A percentile compares a stretch with the other conserved stretches of the same genome.
Evolutionary conservation across 2,113 vertebrate species (phyloP).

Genomic region (Leucopternis melanops): DNA sequence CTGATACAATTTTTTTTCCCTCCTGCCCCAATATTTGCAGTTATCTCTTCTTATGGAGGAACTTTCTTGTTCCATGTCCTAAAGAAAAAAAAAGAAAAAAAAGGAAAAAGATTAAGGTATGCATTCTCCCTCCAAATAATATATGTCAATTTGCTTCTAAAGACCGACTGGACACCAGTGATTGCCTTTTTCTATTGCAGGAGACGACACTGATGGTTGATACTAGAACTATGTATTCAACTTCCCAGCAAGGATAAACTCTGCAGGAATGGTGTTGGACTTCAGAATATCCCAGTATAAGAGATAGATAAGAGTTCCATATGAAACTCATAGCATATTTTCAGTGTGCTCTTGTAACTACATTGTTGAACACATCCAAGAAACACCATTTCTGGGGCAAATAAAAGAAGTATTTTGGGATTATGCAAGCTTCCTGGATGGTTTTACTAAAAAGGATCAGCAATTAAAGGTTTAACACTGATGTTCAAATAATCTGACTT

Average conservation of each 20-base stretch:
- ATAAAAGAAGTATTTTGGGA: neutral
- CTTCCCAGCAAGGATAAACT: neutral
- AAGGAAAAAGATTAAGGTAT: neutral
- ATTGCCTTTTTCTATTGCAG: neutral
- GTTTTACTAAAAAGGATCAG: neutral
- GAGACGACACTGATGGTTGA: neutral
- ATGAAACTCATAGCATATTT: neutral
- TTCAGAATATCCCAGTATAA: neutral
- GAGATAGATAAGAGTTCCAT: neutral
- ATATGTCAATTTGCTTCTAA: neutral
- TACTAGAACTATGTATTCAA: neutral
- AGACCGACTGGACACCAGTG: neutral
- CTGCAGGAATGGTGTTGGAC: neutral
- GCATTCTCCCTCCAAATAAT: neutral
- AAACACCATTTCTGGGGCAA: neutral
- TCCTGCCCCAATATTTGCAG: neutral
- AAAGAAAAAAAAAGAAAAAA: neutral
- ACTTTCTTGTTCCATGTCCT: constrained; percentile 34
- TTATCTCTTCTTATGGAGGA: constrained; percentile 54
- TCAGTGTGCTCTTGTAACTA: neutral
- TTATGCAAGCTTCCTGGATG: neutral
- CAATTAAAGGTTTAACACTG: neutral
- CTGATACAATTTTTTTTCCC: neutral
- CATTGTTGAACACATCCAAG: neutral
- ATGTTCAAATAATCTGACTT: neutral